A percentile compares a stretch with the other conserved stretches of the same genome.
Evolutionary conservation across 2,888 invertebrate species (phyloP).

Genomic region (Pyrrhosoma nymphula): DNA sequence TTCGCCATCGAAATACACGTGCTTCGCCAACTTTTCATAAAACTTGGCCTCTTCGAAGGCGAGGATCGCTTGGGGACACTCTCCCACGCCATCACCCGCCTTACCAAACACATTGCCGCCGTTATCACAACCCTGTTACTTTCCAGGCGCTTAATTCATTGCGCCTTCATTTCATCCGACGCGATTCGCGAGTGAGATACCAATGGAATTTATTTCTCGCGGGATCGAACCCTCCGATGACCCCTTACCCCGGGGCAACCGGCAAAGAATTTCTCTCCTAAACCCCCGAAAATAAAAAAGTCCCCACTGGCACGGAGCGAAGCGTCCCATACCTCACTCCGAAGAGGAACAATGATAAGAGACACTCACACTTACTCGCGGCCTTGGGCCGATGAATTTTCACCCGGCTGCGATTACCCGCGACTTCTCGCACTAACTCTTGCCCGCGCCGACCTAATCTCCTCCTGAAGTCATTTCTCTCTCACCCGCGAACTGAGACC

Average conservation of each 20-base stretch:
- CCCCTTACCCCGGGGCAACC: neutral
- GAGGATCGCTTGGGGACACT: neutral
- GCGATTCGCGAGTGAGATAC: neutral
- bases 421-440: neutral
- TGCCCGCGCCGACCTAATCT: neutral
- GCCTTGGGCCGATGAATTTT: conserved; percentile 30
- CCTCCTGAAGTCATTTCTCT: conserved; percentile 15
- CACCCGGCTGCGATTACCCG: conserved; percentile 11
- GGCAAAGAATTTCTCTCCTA: neutral
- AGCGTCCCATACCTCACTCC: conserved; percentile 22
- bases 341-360: conserved; percentile 38
- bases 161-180: neutral
- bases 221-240: conserved; percentile 33
- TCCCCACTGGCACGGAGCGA: neutral
- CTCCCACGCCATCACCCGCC: neutral
- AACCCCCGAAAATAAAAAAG: neutral
- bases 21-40: conserved; percentile 7
- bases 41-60: neutral
- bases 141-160: neutral
- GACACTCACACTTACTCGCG: conserved; percentile 2
- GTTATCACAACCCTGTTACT: conserved; percentile 2
- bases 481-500: neutral
- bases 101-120: conserved; percentile 21
- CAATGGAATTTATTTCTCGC: neutral
- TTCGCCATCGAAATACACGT: neutral